Evolutionary conservation across 2,797 vertebrate genomes (phyloP).

Genomic region (Rhinella marina): DNA sequence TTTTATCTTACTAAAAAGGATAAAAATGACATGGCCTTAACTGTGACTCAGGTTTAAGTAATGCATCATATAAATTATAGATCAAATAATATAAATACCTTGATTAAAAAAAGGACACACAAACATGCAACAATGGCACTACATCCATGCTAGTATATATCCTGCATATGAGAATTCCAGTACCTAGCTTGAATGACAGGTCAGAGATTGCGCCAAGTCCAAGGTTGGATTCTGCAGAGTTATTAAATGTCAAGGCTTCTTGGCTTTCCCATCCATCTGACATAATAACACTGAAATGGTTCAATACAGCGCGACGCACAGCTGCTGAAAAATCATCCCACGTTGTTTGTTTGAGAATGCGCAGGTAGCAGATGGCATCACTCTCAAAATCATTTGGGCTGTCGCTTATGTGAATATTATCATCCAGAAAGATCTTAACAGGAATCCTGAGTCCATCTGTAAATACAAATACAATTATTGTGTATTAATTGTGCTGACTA

Average conservation of each 20-base stretch:
- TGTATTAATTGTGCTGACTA: background rate
- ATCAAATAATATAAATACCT: background rate
- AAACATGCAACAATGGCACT: background rate
- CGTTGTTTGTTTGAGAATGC: conserved; percentile 79
- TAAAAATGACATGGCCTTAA: background rate
- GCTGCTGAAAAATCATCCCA: conserved; percentile 85
- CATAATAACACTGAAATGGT: conserved; percentile 82
- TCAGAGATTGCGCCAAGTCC: conserved; percentile 82
- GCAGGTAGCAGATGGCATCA: conserved; percentile 80
- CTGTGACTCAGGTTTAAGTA: background rate
- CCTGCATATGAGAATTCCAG: conserved; percentile 1
- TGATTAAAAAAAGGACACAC: background rate
- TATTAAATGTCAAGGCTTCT: conserved; percentile 71
- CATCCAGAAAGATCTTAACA: conserved; percentile 81
- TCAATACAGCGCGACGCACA: conserved; percentile 80
- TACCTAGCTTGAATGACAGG: conserved; percentile 86
- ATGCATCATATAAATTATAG: background rate
- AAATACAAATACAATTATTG: background rate
- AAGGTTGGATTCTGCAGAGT: conserved; percentile 74
- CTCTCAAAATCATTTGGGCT: conserved; percentile 78
- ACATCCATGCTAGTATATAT: background rate
- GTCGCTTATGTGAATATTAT: conserved; percentile 72
- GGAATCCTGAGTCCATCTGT: conserved; percentile 87
- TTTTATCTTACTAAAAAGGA: background rate
- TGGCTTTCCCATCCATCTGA: conserved; percentile 80